A percentile compares a stretch with the other conserved stretches of the same genome.
Evolutionary conservation across 2,888 invertebrate species (phyloP).

Genomic region (Iselma pallidipennis): DNA sequence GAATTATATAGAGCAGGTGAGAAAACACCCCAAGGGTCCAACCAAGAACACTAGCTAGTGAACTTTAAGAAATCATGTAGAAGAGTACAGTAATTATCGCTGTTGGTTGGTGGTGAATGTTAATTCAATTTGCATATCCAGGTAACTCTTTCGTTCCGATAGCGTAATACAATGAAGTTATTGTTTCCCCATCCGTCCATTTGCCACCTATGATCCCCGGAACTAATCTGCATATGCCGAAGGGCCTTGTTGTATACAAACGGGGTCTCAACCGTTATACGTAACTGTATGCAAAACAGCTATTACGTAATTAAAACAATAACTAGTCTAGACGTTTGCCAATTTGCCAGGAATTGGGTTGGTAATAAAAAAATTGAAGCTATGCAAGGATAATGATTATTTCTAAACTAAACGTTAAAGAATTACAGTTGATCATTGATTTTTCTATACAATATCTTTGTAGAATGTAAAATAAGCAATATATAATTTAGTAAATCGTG

Average conservation of each 20-base stretch:
- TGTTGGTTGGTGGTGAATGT: conserved; percentile 32
- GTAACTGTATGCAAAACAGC: conserved; percentile 35
- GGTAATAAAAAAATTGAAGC: not conserved
- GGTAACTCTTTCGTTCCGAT: conserved; percentile 40
- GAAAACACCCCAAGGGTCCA: conserved; percentile 25
- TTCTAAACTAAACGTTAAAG: no score
- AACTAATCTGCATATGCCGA: conserved; percentile 52
- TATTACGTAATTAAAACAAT: conserved; percentile 42
- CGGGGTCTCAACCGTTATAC: conserved; percentile 32
- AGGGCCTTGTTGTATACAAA: conserved; percentile 24
- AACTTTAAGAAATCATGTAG: conserved; percentile 1
- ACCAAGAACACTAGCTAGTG: conserved; percentile 1
- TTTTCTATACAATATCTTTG: no score
- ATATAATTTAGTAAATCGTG: no score
- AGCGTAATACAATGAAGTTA: conserved; percentile 39
- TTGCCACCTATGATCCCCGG: conserved; percentile 47
- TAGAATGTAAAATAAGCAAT: no score
- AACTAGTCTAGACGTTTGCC: conserved; percentile 28
- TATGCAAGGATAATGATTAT: no score
- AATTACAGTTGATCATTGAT: no score
- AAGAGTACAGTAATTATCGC: conserved; percentile 43
- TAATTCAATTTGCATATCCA: conserved; percentile 51
- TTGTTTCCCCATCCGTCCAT: conserved; percentile 48
- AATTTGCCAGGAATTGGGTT: not conserved
- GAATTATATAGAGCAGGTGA: conserved; percentile 30